Conservation (phyloP, 2,113 vertebrate species). For the Hoplias malabaricus region DNA sequence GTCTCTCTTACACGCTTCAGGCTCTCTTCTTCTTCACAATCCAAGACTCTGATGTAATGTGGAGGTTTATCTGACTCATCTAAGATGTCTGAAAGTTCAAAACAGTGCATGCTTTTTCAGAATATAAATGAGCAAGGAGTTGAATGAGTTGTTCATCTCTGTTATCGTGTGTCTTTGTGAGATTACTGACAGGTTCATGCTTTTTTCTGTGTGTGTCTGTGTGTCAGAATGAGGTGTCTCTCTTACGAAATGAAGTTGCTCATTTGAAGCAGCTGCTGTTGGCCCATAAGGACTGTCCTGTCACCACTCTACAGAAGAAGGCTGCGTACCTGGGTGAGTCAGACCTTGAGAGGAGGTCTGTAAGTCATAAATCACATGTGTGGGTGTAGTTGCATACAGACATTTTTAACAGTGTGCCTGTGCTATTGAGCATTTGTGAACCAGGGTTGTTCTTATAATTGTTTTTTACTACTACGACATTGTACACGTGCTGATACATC, state of each 20-base stretch:
- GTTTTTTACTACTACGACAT: no score
- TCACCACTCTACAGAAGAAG: constrained; percentile 95
- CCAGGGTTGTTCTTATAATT: no score
- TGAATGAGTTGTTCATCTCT: neutral
- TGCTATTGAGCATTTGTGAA: neutral
- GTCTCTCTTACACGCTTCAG: neutral
- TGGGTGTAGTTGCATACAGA: neutral
- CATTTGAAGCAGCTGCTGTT: constrained; percentile 96
- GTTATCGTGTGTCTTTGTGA: neutral
- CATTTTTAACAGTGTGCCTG: neutral
- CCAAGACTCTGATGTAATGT: neutral
- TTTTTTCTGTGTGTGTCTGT: constrained; percentile 19
- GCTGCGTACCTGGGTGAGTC: constrained; percentile 76
- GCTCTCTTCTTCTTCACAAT: neutral
- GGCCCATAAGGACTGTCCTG: constrained; percentile 98
- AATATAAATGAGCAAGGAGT: neutral
- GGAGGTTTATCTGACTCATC: neutral
- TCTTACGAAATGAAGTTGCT: constrained; percentile 94
- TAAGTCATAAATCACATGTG: neutral
- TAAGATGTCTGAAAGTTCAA: neutral
- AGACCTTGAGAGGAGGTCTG: neutral
- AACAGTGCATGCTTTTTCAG: neutral
- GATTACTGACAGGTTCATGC: neutral
- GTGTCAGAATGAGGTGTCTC: constrained; percentile 84
- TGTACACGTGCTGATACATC: no score